Percentiles rank a stretch among this genome's conserved stretches.
These are phyloP conservation scores for Acromyrmex heyeri DNA, from an alignment of 1,140 invertebrate species.

Conservation along the genomic window DNA sequence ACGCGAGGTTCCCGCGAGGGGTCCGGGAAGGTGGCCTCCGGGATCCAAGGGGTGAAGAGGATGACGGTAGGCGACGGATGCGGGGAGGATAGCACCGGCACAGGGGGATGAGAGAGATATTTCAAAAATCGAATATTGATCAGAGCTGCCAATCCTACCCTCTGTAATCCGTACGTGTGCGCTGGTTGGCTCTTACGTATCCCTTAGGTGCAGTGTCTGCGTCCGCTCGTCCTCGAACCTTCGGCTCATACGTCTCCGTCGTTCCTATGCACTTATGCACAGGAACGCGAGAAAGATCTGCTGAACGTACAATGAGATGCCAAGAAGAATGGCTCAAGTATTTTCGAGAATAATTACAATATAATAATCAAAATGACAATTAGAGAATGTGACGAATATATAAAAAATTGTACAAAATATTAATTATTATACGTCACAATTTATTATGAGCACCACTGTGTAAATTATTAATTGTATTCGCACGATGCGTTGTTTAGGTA, in stretches of 20 bases:
- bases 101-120: conserved; percentile 82
- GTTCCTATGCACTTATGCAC: conserved; percentile 30
- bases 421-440: background rate
- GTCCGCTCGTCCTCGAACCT: conserved; percentile 67
- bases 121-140: conserved; percentile 87
- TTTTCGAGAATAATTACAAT: background rate
- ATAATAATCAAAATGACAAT: background rate
- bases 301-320: conserved; percentile 1
- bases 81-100: conserved; percentile 68
- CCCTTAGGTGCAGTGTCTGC: conserved; percentile 77
- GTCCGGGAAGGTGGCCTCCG: conserved; percentile 63
- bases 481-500: background rate
- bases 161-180: conserved; percentile 83
- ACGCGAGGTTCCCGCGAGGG: conserved; percentile 73
- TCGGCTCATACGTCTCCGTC: conserved; percentile 65
- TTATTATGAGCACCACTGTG: background rate
- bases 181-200: conserved; percentile 74
- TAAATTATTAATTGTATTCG: background rate
- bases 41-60: conserved; percentile 24
- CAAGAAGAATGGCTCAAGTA: background rate
- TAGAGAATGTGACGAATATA: background rate
- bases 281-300: background rate
- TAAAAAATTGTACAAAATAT: background rate
- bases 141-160: conserved; percentile 86
- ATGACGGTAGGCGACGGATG: conserved; percentile 60